Base-by-base conservation (phyloP, 2,797 vertebrate genomes). In the Anas georgica region DNA sequence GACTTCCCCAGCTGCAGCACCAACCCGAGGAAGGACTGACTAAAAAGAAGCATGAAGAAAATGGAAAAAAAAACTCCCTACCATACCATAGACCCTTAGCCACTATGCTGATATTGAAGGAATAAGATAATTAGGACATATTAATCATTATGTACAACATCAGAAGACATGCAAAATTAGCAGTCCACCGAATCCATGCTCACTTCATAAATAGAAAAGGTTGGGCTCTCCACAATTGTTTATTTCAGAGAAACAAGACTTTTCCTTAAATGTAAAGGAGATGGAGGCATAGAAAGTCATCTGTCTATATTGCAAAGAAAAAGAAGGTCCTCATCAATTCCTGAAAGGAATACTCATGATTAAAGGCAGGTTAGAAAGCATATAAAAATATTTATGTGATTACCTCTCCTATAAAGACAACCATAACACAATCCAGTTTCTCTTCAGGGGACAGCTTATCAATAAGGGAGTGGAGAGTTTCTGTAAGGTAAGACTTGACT, bases 341-440 rank as follows among this genome's bases (percentile, higher is more conserved):
- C 70, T 66, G 50, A 88, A 91, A 93, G 9, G 5, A 83, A 8
- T 13, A 72, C 12, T 80, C 88, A 37, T 67, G 70, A 77, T 67
- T 90, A 88, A 78, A 93, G 64, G 10, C 29, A 73, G 37, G 28
- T 74, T 81, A 91, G n/a, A 78, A 96, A 79, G 3, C 2, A 11
- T 15, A 60, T 48, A 6, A 86, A 94, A 92, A 88, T 31, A 83
- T n/a, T 55, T 37, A 94, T 95, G 82, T 21, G 12, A 91, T 99
- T 98, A 99, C 99, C 99, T 99, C 99, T 97, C 99, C 99, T 93
- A 99, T 98, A 82, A 98, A 99, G 96, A 99, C 99, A 48, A 99
- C 98, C 97, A 99, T 99, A 80, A 99, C 99, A 94, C 99, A 99
- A 97, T 99, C 99, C 80, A 99, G 97, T 93, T 99, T 99, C 97